phyloP scores from a whole-genome alignment of 2,113 vertebrate species.

The Strix uralensis region DNA sequence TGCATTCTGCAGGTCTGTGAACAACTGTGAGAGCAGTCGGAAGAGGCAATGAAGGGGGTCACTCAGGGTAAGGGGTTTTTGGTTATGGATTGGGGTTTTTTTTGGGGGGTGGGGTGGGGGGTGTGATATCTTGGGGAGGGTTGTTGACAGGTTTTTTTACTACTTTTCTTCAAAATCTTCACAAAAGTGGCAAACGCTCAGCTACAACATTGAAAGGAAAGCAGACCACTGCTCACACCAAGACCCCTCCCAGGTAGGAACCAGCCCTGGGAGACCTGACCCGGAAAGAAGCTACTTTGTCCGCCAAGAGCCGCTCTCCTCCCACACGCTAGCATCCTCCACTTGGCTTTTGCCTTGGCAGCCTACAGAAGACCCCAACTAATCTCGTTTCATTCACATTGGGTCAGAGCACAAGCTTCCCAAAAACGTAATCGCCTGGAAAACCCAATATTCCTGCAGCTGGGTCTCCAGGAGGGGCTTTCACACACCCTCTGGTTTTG shows the following conservation, averaged over 20 bases:
- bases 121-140: too few species aligned
- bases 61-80: neutral
- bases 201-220: neutral
- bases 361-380: neutral
- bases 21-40: neutral
- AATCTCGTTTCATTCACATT: neutral
- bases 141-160: neutral
- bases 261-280: neutral
- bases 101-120: neutral
- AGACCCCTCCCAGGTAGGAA: neutral
- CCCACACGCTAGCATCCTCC: neutral
- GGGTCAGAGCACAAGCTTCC: conserved; percentile 37
- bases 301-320: neutral
- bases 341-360: neutral
- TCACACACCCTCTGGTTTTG: conserved; percentile 53
- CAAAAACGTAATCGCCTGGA: conserved; percentile 10
- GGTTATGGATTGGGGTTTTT: too few species aligned
- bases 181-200: neutral
- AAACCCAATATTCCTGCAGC: conserved; percentile 23
- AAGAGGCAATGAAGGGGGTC: neutral
- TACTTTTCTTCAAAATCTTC: neutral
- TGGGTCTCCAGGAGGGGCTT: conserved; percentile 60
- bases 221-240: neutral
- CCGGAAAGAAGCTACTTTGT: neutral
- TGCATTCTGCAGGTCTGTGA: too few species aligned